Percentiles rank a stretch among this genome's conserved stretches.
phyloP scores from a whole-genome alignment of 2,113 vertebrate species.

The Solea senegalensis region DNA sequence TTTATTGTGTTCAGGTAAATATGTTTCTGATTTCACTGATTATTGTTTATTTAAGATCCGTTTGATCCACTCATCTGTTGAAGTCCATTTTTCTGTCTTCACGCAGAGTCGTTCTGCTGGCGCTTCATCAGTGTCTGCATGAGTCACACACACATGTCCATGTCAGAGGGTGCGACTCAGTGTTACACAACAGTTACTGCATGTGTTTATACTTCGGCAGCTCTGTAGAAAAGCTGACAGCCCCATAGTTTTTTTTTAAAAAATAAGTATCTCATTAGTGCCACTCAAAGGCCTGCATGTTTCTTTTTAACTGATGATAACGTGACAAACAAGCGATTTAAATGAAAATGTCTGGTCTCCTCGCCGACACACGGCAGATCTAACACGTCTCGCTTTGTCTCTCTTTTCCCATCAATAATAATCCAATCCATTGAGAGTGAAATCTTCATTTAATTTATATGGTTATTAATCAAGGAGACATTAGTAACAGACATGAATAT shows the following conservation, averaged over 20 bases:
- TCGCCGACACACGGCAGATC: too few species aligned
- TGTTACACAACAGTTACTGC: conserved; percentile 9
- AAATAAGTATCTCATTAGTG: background rate
- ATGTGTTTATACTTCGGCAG: conserved; percentile 17
- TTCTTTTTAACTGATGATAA: background rate
- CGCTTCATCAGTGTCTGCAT: conserved; percentile 4
- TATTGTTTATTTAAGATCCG: background rate
- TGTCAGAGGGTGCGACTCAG: conserved; percentile 17
- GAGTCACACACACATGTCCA: conserved; percentile 14
- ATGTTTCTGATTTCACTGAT: background rate
- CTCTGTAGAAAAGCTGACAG: conserved; percentile 19
- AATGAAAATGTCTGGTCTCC: too few species aligned
- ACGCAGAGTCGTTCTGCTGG: conserved; percentile 4
- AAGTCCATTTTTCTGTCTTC: background rate
- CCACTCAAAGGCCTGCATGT: background rate
- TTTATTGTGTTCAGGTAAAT: background rate
- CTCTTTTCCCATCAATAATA: too few species aligned
- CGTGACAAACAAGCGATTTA: background rate
- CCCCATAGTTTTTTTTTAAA: too few species aligned
- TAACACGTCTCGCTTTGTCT: too few species aligned
- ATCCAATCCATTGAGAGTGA: too few species aligned
- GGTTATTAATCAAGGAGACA: too few species aligned
- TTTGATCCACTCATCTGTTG: background rate
- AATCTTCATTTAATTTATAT: too few species aligned
- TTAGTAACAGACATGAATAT: too few species aligned